A percentile compares a stretch with the other conserved stretches of the same genome.
Conservation (phyloP, 2,888 invertebrate species). For the Ametastegia equiseti region DNA sequence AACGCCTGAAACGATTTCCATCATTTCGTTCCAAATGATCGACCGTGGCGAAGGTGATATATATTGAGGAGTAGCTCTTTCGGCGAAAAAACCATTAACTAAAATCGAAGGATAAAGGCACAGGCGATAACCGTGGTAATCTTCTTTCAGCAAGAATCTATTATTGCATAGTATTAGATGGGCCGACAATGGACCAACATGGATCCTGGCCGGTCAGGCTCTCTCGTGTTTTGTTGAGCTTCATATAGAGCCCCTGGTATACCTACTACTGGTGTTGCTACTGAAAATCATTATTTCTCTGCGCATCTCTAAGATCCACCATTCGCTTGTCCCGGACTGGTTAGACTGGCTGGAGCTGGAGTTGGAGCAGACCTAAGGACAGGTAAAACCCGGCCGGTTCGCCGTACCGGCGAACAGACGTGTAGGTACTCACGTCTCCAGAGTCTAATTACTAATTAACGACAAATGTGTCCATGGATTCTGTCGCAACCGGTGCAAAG, state of each 20-base stretch:
- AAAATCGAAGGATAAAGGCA: conserved; percentile 15
- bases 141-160: conserved; percentile 31
- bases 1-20: conserved; percentile 1
- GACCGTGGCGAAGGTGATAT: neutral
- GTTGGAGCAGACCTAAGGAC: conserved; percentile 18
- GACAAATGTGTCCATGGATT: conserved; percentile 48
- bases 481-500: conserved; percentile 37
- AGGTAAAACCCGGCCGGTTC: conserved; percentile 20
- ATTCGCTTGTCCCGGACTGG: conserved; percentile 32
- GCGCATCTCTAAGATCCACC: conserved; percentile 18
- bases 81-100: neutral
- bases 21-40: neutral
- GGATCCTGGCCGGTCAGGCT: neutral
- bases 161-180: conserved; percentile 25
- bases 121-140: neutral
- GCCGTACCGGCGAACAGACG: conserved; percentile 27
- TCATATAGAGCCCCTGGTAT: neutral
- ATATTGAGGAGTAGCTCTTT: neutral
- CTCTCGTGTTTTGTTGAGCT: neutral
- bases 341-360: conserved; percentile 16
- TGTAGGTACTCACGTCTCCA: conserved; percentile 43
- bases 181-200: conserved; percentile 25
- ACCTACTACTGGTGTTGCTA: conserved; percentile 30
- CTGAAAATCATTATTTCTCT: conserved; percentile 42
- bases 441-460: conserved; percentile 51